phyloP scores from a whole-genome alignment of 2,888 invertebrate genomes.

The Polyploca ridens region DNA sequence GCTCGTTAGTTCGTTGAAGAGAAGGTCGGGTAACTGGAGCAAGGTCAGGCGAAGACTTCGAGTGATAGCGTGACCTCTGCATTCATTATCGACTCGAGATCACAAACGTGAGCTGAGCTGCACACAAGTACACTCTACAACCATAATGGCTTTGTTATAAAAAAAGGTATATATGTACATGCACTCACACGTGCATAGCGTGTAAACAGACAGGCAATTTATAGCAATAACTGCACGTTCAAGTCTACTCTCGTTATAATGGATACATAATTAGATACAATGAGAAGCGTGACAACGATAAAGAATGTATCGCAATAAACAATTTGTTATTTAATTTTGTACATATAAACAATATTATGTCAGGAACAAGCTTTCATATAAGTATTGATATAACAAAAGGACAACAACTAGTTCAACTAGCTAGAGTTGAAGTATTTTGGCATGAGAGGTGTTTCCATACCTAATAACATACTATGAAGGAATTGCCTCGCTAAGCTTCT shows the following conservation, averaged over 20 bases:
- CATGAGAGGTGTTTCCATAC: too few species aligned
- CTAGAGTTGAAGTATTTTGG: too few species aligned
- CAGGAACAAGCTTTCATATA: too few species aligned
- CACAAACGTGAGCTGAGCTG: slow-evolving; percentile 41
- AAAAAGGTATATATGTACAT: not conserved
- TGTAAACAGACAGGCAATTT: not conserved
- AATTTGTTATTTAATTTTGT: not conserved
- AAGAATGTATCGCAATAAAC: slow-evolving; percentile 2
- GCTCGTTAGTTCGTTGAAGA: slow-evolving; percentile 61
- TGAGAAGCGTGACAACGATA: slow-evolving; percentile 10
- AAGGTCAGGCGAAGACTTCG: slow-evolving; percentile 76
- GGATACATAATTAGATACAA: slow-evolving; percentile 1
- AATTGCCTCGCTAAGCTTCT: too few species aligned
- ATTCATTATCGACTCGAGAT: slow-evolving; percentile 66
- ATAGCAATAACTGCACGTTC: slow-evolving; percentile 8
- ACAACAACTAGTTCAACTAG: too few species aligned
- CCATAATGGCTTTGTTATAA: not conserved
- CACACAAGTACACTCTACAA: slow-evolving; percentile 19
- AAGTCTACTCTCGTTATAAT: slow-evolving; percentile 8
- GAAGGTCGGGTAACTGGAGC: slow-evolving; percentile 75
- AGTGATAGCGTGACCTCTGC: slow-evolving; percentile 80
- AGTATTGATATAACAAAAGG: too few species aligned
- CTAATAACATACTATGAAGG: too few species aligned
- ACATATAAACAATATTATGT: not conserved
- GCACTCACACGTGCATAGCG: not conserved